Conservation (phyloP, 2,797 vertebrate genomes). For the Syngnathus acus region DNA sequence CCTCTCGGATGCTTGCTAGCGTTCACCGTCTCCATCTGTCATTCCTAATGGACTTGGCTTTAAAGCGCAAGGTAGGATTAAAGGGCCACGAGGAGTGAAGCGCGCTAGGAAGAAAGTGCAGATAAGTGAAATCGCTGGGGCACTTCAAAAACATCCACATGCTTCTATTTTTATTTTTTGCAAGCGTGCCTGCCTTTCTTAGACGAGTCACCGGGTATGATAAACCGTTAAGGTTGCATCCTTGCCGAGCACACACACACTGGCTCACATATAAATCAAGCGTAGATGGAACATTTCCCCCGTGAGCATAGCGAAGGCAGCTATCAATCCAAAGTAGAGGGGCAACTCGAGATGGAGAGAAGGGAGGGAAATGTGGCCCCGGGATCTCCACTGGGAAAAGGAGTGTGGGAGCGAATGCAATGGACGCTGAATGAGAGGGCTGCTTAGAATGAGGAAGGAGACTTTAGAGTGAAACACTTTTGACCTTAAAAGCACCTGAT, state of each 20-base stretch:
- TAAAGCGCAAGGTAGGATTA: constrained; percentile 24
- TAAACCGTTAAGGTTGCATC: constrained; percentile 10
- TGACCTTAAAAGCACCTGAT: not conserved
- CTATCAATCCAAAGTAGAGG: constrained; percentile 45
- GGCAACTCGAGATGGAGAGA: constrained; percentile 22
- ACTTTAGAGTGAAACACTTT: constrained; percentile 14
- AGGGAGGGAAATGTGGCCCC: constrained; percentile 23
- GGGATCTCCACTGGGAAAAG: constrained; percentile 27
- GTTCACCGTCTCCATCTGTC: constrained; percentile 22
- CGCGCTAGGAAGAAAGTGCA: constrained; percentile 16
- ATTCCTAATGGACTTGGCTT: constrained; percentile 42
- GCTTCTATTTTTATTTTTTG: constrained; percentile 5
- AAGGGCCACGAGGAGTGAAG: constrained; percentile 14
- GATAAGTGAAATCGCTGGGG: constrained; percentile 18
- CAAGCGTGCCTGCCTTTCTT: constrained; percentile 5
- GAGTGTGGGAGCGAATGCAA: constrained; percentile 16
- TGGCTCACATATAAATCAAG: constrained; percentile 36
- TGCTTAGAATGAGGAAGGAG: constrained; percentile 19
- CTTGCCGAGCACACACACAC: constrained; percentile 5
- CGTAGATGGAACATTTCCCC: constrained; percentile 47
- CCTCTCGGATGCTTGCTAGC: constrained; percentile 26
- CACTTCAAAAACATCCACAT: constrained; percentile 8
- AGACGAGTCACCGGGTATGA: constrained; percentile 13
- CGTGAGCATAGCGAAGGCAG: constrained; percentile 37
- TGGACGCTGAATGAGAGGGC: constrained; percentile 14